Conservation (phyloP, 92 coral and sea anemone genomes). For the Nematostella vectensis region DNA sequence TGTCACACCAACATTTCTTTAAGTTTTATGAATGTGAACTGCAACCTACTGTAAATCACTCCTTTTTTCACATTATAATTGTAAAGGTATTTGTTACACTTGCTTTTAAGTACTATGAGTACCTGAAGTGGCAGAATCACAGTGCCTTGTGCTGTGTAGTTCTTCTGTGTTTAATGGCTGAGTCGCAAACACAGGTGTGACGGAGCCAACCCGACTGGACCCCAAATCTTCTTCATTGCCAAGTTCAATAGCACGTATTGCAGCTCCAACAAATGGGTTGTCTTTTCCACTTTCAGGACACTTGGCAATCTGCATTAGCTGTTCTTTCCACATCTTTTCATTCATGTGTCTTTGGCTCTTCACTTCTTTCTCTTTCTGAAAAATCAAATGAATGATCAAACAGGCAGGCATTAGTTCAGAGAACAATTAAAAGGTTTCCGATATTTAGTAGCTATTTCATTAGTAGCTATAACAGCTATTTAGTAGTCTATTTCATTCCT, state of each 20-base stretch:
- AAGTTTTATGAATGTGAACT: no score
- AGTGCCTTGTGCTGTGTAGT: slow-evolving; percentile 1
- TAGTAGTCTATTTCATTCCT: no score
- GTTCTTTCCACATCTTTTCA: slow-evolving; percentile 89
- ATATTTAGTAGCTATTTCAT: background rate
- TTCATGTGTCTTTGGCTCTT: slow-evolving; percentile 63
- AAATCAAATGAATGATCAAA: no score
- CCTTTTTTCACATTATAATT: no score
- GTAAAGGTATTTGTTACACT: no score
- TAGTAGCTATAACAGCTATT: background rate
- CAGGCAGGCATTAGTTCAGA: no score
- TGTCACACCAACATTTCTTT: no score
- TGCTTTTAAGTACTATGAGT: no score
- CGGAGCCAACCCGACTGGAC: slow-evolving; percentile 32
- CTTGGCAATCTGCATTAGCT: slow-evolving; percentile 55
- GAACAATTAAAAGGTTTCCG: background rate
- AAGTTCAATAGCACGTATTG: slow-evolving; percentile 26
- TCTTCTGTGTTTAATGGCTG: slow-evolving; percentile 51
- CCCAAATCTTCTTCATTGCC: slow-evolving; percentile 28
- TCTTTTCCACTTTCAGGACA: slow-evolving; percentile 54
- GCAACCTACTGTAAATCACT: no score
- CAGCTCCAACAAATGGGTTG: slow-evolving; percentile 43
- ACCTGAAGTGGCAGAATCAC: no score
- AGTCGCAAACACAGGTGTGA: slow-evolving; percentile 88
- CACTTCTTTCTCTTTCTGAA: slow-evolving; percentile 90